A percentile compares a stretch with the other conserved stretches of the same genome.
Evolutionary conservation across 2,797 vertebrate species (phyloP).

Genomic region (Mastacembelus armatus): DNA sequence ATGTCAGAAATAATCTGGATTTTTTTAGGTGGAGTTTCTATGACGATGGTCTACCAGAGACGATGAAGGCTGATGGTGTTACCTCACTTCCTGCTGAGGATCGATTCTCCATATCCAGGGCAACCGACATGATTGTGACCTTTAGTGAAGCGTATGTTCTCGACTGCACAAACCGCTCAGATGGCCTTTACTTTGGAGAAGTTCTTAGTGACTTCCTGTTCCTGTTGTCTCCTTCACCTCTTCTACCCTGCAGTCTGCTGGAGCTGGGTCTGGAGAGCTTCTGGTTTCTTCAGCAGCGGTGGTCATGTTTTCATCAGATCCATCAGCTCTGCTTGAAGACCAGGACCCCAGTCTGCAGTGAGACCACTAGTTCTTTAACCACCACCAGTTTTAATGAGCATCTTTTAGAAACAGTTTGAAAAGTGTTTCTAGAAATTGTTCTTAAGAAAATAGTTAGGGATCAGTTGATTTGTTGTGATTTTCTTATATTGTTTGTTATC

Average conservation of each 20-base stretch:
- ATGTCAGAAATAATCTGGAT: no score
- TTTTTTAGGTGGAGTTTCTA: constrained; percentile 6
- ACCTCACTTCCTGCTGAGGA: constrained; percentile 12
- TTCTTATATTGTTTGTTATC: no score
- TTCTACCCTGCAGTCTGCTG: no score
- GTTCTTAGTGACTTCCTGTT: no score
- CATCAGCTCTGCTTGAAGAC: constrained; percentile 7
- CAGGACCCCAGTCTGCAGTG: not conserved
- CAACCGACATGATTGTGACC: constrained; percentile 3
- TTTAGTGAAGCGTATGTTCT: constrained; percentile 1
- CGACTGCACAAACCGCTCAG: no score
- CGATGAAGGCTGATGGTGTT: not conserved
- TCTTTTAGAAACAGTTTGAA: no score
- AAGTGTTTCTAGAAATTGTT: no score
- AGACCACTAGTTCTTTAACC: not conserved
- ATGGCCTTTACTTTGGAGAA: no score
- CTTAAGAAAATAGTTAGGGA: no score
- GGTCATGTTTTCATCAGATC: constrained; percentile 17
- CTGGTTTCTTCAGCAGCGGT: constrained; percentile 10
- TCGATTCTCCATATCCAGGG: constrained; percentile 6
- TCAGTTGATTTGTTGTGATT: no score
- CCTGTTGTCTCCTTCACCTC: no score
- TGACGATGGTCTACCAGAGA: not conserved
- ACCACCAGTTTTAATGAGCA: no score
- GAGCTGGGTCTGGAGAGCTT: not conserved